A percentile compares a stretch with the other conserved stretches of the same genome.
These are phyloP conservation scores for Furcula furcula DNA, from an alignment of 2,888 invertebrate genomes.

Conservation along the genomic window DNA sequence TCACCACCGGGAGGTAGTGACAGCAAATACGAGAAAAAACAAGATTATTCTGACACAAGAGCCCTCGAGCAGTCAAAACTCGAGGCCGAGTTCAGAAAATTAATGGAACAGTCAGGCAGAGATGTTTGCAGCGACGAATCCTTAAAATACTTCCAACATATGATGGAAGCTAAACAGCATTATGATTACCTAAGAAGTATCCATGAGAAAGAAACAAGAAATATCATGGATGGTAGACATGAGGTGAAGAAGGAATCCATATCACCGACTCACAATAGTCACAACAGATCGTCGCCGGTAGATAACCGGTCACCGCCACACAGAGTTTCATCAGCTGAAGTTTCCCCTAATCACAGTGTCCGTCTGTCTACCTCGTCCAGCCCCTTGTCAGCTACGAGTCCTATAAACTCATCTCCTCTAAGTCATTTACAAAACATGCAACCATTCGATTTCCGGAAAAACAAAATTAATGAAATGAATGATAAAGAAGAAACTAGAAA, in stretches of 20 bases:
- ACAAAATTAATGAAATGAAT: conserved; percentile 53
- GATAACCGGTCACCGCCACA: conserved; percentile 52
- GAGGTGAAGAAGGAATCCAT: conserved; percentile 57
- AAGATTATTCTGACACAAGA: conserved; percentile 65
- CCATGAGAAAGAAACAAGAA: conserved; percentile 58
- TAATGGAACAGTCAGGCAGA: conserved; percentile 81
- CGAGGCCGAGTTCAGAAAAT: conserved; percentile 79
- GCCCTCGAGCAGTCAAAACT: conserved; percentile 75
- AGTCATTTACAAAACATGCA: conserved; percentile 97
- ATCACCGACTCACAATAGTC: conserved; percentile 44
- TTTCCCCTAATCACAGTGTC: conserved; percentile 65
- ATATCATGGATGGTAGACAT: conserved; percentile 34
- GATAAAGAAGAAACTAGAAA: conserved; percentile 72
- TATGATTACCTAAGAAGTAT: conserved; percentile 65
- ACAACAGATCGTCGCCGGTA: conserved; percentile 52
- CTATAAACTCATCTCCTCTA: conserved; percentile 88
- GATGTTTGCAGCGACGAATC: conserved; percentile 66
- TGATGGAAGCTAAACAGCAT: conserved; percentile 72
- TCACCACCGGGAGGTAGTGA: conserved; percentile 79
- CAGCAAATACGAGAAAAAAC: conserved; percentile 49
- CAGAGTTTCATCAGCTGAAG: conserved; percentile 59
- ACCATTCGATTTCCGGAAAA: conserved; percentile 94
- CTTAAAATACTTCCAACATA: conserved; percentile 68
- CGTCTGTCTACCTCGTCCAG: conserved; percentile 74
- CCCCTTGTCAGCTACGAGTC: conserved; percentile 79